Base-by-base conservation (phyloP, 2,113 vertebrate species). In the Chamaetylas fuelleborni region DNA sequence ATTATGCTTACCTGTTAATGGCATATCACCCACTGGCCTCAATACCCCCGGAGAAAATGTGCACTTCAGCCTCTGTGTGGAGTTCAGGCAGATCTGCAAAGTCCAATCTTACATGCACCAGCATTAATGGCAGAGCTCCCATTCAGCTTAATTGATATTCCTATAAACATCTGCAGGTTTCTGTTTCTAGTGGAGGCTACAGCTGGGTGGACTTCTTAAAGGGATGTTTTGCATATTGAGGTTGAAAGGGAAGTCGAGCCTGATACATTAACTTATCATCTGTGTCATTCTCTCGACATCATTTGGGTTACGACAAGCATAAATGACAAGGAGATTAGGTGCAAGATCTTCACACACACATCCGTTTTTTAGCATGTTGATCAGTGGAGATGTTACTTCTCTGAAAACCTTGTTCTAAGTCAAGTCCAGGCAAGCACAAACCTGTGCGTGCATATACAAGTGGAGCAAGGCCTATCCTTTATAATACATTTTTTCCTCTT, bases 331-430 rank as follows among this genome's bases (percentile, higher is more conserved):
- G 76, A 90, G 66, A 89, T 86, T 74, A 86, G 61, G 62, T 72
- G 71, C 54, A 34, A 65, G 65, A 81, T 79, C 93, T 87, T 95
- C 90, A 70, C 82, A 69, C 72, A 71, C 71, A 48, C 70, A 58
- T 85, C 65, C 84, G 93, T 97, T 96, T 96, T 91, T 96, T 94
- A 94, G 88, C 57, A 42, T 81, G 92, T 92, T 96, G 86, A 93
- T 95, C 94, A 76, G 88, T 81, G 42, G 81, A 76, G 81, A 93
- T 88, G 92, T 88, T 90, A 56, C 93, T 97, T 95, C 95, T 81
- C 86, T 91, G 91, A 87, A 96, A 97, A 92, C 70, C 86, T 70
- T 93, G 47, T 57, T 92, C 33, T 61, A 73, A 86, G 79, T 95
- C 88, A 88, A 89, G 90, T 70, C 72, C 83, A n/a, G 92, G 83